Evolutionary conservation across 2,888 invertebrate genomes (phyloP), one percentile per base, ranked within the genome.

Genomic region (Eremobia ochroleuca): DNA sequence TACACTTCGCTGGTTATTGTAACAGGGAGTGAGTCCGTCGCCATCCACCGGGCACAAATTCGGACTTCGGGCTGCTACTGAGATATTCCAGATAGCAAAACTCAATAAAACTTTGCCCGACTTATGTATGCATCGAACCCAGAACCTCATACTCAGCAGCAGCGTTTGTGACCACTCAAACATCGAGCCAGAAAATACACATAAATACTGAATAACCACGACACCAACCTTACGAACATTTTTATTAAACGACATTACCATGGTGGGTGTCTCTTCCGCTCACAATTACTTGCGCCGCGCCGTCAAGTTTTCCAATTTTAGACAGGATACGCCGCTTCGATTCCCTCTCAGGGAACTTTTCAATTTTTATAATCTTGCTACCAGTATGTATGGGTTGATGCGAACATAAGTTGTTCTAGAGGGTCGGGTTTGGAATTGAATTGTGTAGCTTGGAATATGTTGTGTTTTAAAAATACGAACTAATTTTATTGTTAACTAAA

Each of bases 291-390:
- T 40, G 25, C 66, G 1, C 40, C 31, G 21, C n/a, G 2, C 37
- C 34, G 21, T 65, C 59, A 74, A 78, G 67, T 82, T 71, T 81
- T 46, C 71, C 58, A 78, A 78, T 78, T 82, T 76, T 4, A 66
- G 64, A 61, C 58, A 64, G 59, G 40, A 31, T 59, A 52, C 40
- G 34, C 43, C 46, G 52, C 62, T 66, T 65, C 77, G 65, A 68
- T 68, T 81, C 49, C 59, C 59, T 46, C 80, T 52, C 55, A 37
- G 40, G 34, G 15, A 69, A 80, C 81, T 85, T 80, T 84, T 75
- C 43, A 61, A 75, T 72, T 73, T 71, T 72, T 65, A 72, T 82
- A 69, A 75, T n/a, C 40, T 62, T 58, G 66, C 59, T 34, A 43
- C 31, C 37, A 25, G 34, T 40, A 58, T n/a, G n/a, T n/a, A n/a